A percentile compares a stretch with the other conserved stretches of the same genome.
These are phyloP conservation scores for Stictocephala bisonia DNA, from an alignment of 2,888 invertebrate species.

Conservation along the genomic window DNA sequence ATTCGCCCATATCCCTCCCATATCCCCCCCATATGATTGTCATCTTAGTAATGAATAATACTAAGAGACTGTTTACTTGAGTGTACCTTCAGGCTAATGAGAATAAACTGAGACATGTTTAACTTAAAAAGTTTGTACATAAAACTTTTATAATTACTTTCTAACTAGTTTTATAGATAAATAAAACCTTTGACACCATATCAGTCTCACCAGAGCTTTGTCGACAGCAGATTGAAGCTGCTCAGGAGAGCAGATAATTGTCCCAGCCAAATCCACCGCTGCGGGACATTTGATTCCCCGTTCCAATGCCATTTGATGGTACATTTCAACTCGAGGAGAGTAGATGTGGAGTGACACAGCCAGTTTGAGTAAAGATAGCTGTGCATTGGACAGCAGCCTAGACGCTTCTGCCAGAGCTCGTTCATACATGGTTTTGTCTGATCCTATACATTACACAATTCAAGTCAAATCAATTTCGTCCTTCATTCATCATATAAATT, in stretches of 20 bases:
- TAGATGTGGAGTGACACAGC: conserved; percentile 89
- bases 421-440: conserved; percentile 83
- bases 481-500: too few relatives aligned
- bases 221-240: conserved; percentile 73
- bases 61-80: too few relatives aligned
- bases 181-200: conserved; percentile 33
- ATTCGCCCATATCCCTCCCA: too few relatives aligned
- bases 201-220: conserved; percentile 60
- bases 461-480: conserved; percentile 32
- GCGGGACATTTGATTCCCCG: conserved; percentile 70
- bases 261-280: conserved; percentile 78
- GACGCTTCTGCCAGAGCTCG: conserved; percentile 77
- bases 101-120: too few relatives aligned
- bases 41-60: too few relatives aligned
- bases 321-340: conserved; percentile 94
- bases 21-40: too few relatives aligned
- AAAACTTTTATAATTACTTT: too few relatives aligned
- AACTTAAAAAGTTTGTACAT: too few relatives aligned
- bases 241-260: conserved; percentile 76
- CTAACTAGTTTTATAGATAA: conserved; percentile 21
- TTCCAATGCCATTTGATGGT: conserved; percentile 85
- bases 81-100: too few relatives aligned
- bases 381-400: conserved; percentile 77
- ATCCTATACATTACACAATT: conserved; percentile 67
- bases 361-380: conserved; percentile 88